Conservation (phyloP, 2,797 vertebrate species). For the Macroramphosus scolopax region DNA sequence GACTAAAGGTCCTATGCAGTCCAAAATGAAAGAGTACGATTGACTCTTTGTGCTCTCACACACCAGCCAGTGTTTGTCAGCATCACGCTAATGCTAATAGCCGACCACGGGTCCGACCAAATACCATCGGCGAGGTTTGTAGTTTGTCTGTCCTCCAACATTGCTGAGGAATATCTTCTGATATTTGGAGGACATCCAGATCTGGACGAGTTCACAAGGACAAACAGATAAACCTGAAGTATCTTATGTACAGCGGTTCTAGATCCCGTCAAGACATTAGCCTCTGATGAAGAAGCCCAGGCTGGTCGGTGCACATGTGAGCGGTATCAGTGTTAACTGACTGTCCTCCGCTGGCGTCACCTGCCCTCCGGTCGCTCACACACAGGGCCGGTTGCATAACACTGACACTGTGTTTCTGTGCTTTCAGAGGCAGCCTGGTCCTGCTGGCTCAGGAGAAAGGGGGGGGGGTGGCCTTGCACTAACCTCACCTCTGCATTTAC, state of each 20-base stretch:
- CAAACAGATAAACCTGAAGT: too few species aligned
- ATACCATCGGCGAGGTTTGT: too few species aligned
- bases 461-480: conserved; percentile 66
- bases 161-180: conserved; percentile 1
- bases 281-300: neutral
- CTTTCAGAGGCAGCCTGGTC: conserved; percentile 29
- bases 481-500: conserved; percentile 63
- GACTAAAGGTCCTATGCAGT: too few species aligned
- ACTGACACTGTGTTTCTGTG: conserved; percentile 4
- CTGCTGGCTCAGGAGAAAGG: conserved; percentile 68
- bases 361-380: conserved; percentile 45
- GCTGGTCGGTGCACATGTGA: conserved; percentile 5
- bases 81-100: too few species aligned
- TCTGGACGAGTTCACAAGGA: too few species aligned
- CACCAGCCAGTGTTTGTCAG: too few species aligned
- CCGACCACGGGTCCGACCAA: too few species aligned
- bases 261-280: neutral
- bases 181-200: too few species aligned
- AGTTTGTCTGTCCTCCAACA: neutral
- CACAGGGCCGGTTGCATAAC: conserved; percentile 53
- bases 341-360: conserved; percentile 43
- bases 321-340: conserved; percentile 12
- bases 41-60: too few species aligned
- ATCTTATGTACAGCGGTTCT: too few species aligned
- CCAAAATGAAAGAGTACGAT: too few species aligned